Evolutionary conservation across 1,140 invertebrate genomes (phyloP).

Genomic region (Pogonomyrmex californicus): DNA sequence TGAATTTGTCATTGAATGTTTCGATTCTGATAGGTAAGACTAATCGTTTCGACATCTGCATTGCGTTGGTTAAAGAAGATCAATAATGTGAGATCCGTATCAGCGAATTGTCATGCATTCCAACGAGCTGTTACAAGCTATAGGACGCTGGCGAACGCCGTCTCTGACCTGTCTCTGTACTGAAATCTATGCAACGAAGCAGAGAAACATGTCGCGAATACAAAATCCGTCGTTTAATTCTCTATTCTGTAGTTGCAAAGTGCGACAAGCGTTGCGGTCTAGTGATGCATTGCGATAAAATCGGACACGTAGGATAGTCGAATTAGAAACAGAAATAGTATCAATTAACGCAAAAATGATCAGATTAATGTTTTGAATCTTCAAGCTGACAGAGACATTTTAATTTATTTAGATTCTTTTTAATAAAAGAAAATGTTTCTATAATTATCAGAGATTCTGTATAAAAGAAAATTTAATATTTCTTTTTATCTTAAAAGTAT

Average conservation of each 20-base stretch:
- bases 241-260: slow-evolving; percentile 27
- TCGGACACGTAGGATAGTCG: slow-evolving; percentile 1
- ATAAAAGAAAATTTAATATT: not conserved
- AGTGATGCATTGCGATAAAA: not conserved
- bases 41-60: slow-evolving; percentile 49
- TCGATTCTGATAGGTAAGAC: not conserved
- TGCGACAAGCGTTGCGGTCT: slow-evolving; percentile 23
- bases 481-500: not conserved
- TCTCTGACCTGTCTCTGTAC: slow-evolving; percentile 64
- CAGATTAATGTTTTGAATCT: not conserved
- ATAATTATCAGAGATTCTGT: not conserved
- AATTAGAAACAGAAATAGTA: slow-evolving; percentile 49
- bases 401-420: not conserved
- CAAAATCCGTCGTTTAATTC: slow-evolving; percentile 48
- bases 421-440: not conserved
- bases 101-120: slow-evolving; percentile 67
- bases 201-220: slow-evolving; percentile 57
- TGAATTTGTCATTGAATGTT: not conserved
- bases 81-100: slow-evolving; percentile 69
- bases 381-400: not conserved
- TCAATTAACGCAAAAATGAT: slow-evolving; percentile 31
- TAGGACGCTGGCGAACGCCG: slow-evolving; percentile 58
- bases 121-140: slow-evolving; percentile 62
- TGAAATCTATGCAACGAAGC: slow-evolving; percentile 67
- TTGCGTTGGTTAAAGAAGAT: slow-evolving; percentile 54